Percentiles rank a stretch among this genome's conserved stretches.
Evolutionary conservation across 2,797 vertebrate genomes (phyloP).

Genomic region (Clarias laeviceps): DNA sequence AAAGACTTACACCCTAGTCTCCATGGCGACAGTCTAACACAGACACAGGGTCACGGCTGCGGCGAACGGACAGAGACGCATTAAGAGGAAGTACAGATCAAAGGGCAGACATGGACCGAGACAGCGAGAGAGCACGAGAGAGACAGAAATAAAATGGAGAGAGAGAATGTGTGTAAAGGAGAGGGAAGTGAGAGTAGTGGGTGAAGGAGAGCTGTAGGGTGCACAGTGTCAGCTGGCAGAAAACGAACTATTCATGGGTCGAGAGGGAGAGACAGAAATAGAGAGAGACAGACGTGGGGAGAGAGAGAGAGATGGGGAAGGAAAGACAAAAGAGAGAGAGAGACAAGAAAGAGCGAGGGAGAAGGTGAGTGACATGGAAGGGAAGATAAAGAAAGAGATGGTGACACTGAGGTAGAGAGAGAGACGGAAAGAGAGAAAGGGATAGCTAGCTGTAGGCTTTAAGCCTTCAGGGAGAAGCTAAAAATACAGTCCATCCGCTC

Average conservation of each 20-base stretch:
- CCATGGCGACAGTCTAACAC: slow-evolving; percentile 63
- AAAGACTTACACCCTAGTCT: slow-evolving; percentile 56
- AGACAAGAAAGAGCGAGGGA: neutral
- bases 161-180: slow-evolving; percentile 12
- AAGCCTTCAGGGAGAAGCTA: slow-evolving; percentile 59
- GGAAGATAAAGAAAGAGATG: neutral
- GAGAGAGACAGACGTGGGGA: neutral
- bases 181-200: neutral
- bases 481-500: slow-evolving; percentile 59
- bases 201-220: slow-evolving; percentile 28
- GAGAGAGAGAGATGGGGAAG: neutral
- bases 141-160: slow-evolving; percentile 13
- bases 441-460: slow-evolving; percentile 50
- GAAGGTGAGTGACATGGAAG: neutral
- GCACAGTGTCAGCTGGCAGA: slow-evolving; percentile 27
- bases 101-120: slow-evolving; percentile 39
- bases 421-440: slow-evolving; percentile 29
- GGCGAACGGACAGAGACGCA: slow-evolving; percentile 48
- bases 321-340: neutral
- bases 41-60: slow-evolving; percentile 56
- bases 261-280: slow-evolving; percentile 17
- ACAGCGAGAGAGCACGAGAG: neutral
- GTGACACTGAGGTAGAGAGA: slow-evolving; percentile 14
- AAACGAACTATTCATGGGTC: slow-evolving; percentile 23
- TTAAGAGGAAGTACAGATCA: slow-evolving; percentile 51